Base-by-base conservation (phyloP, 2,888 invertebrate species). In the Parnassius glacialis region DNA sequence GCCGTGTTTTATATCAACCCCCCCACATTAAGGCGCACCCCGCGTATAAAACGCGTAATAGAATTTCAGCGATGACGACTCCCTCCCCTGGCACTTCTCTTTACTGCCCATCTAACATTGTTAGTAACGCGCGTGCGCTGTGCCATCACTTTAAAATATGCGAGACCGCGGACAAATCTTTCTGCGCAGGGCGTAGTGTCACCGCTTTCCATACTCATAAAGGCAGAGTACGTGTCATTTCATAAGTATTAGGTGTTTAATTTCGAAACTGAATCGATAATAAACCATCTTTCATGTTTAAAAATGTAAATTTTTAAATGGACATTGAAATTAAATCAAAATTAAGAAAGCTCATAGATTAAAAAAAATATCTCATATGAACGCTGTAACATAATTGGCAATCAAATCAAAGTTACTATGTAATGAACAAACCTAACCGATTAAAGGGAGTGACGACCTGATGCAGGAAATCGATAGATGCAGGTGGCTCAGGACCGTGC, bases 41-140 rank as follows among this genome's bases (percentile, higher is more conserved):
- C 81, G 81, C 80, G 85, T 86, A 87, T 89, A 88, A 87, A 89
- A 86, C 84, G 85, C 80, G 87, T 90, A 90, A 90, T 90, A 90
- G 90, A 90, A 90, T 90, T 90, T 84, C 85, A 81, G 82, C 76
- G 83, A 83, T 82, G 85, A 84, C 81, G 76, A 76, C 77, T 74
- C 74, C 84, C 81, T 76, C 68, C 67, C 70, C 62, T 56, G 58
- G 57, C 66, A 64, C 68, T 69, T 67, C 71, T 68, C 71, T 75
- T 72, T 70, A 74, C 72, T 83, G 85, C 78, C 81, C 84, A 81
- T 84, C 79, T 90, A 89, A 89, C 85, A 87, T 87, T 79, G 84
- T 88, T 87, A 85, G 76, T 70, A 65, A 64, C 71, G 83, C 89
- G 90, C 90, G 81, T 84, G 90, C 90, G 90, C 78, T 52, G 69